Conservation (phyloP, 1,140 invertebrate genomes). For the Drosophila melanogaster region Release_6_plus_ISO1_MT NC_004354.4:12844501-12845000, state of each 20-base stretch:
- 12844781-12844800: conserved; percentile 25
- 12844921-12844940: conserved; percentile 57
- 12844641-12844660: conserved; percentile 22
- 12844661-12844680: conserved; percentile 47
- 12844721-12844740: conserved; percentile 40
- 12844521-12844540: too few species aligned
- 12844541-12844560: background rate
- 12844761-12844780: conserved; percentile 2
- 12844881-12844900: conserved; percentile 44
- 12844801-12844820: conserved; percentile 12
- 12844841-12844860: background rate
- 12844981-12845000: background rate
- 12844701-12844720: conserved; percentile 48
- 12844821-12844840: background rate
- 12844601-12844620: background rate
- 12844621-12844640: background rate
- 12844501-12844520: too few species aligned
- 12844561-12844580: too few species aligned
- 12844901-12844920: conserved; percentile 50
- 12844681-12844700: conserved; percentile 46
- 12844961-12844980: conserved; percentile 4
- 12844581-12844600: background rate
- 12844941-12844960: conserved; percentile 62
- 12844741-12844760: conserved; percentile 16
- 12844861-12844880: too few species aligned